These are phyloP conservation scores for Brachirus orientalis DNA, from an alignment of 2,113 vertebrate genomes.

Conservation along the genomic window DNA sequence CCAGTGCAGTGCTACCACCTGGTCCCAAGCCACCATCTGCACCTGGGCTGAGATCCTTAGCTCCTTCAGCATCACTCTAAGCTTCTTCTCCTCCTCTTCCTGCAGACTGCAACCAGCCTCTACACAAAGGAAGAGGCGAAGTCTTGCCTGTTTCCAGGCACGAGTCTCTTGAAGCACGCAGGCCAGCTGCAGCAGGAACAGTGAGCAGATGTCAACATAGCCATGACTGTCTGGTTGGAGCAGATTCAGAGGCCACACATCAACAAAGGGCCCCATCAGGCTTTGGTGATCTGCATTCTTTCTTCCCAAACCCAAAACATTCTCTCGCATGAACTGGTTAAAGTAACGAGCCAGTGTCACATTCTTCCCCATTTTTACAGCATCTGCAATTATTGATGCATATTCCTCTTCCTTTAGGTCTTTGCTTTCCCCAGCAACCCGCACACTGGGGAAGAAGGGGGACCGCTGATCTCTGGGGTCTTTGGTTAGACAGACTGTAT, in stretches of 20 bases:
- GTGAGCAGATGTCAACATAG: conserved; percentile 87
- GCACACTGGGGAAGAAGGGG: conserved; percentile 77
- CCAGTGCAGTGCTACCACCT: conserved; percentile 86
- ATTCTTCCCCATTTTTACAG: conserved; percentile 89
- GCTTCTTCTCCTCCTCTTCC: conserved; percentile 84
- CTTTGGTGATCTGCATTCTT: conserved; percentile 33
- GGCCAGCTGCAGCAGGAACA: conserved; percentile 90
- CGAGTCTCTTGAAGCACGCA: conserved; percentile 87
- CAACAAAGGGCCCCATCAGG: conserved; percentile 73
- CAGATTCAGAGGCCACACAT: conserved; percentile 90
- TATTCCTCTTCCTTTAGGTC: conserved; percentile 82
- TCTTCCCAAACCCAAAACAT: conserved; percentile 36
- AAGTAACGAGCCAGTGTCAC: conserved; percentile 84
- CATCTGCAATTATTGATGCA: conserved; percentile 83
- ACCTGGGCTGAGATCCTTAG: conserved; percentile 87
- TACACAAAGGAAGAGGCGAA: conserved; percentile 89
- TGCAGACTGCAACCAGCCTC: conserved; percentile 81
- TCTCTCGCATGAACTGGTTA: conserved; percentile 69
- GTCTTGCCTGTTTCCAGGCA: conserved; percentile 83
- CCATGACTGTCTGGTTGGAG: conserved; percentile 84
- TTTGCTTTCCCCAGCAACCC: conserved; percentile 63
- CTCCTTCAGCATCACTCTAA: conserved; percentile 84
- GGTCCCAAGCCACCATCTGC: conserved; percentile 85
- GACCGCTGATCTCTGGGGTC: conserved; percentile 45
- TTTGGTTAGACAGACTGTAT: conserved; percentile 26